Base-by-base conservation (phyloP, 2,888 invertebrate species). In the Neoitamus cyanurus region DNA sequence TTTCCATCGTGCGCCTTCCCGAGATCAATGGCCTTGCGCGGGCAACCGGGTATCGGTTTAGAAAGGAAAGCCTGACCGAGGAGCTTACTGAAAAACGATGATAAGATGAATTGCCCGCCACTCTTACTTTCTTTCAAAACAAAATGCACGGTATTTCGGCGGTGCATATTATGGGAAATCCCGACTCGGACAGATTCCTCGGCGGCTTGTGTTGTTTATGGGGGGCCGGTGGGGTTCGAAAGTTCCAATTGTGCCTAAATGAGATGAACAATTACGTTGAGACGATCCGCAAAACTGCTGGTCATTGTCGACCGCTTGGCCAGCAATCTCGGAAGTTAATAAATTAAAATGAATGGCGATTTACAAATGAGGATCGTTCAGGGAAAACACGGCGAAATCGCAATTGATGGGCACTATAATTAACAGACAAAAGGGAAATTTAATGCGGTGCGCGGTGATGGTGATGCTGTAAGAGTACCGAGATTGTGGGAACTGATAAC, bases 41-140 rank as follows among this genome's bases (percentile, higher is more conserved):
- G 15, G 20, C 20, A 25, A 11, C 15, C 25, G 20, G 58, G 20
- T 58, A 58, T 20, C 42, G 42, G 42, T 15, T 42, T 15, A 75
- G 75, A 75, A 75, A 75, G 9, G 75, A 75, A 75, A 75, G 42
- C 42, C 73, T 36, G 3, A n/a, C 73, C 73, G 37, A 36, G 42
- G 42, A 25, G 13, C 20, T 75, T 75, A 42, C 75, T 37, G 25
- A 37, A 75, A 75, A 75, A 42, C 25, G 42, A 75, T 20, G 25
- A 58, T 42, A n/a, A 70, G 11, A 70, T 25, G 46, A 75, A 75
- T 42, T 28, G n/a, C 11, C 42, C 42, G 37, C 25, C 30, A 75
- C 75, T 75, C 36, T 75, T 75, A 75, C 75, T 75, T 75, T 75
- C 75, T 75, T 58, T 58, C 20, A 3, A 58, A 58, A 20, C 9